Conservation (phyloP, 2,797 vertebrate genomes). For the Buceros bicornis region DNA sequence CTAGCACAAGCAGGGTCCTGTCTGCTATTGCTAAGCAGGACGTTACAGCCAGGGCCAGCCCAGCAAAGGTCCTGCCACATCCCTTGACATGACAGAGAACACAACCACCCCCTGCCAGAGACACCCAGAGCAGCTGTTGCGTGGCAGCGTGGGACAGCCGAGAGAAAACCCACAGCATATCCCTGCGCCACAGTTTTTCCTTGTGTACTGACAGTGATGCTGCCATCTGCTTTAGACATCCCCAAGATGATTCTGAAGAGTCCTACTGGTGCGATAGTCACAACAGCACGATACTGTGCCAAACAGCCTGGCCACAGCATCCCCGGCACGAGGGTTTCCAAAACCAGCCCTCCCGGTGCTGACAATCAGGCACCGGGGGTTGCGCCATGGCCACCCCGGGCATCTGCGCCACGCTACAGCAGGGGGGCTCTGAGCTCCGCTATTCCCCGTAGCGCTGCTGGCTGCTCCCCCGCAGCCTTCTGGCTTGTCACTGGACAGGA, state of each 20-base stretch:
- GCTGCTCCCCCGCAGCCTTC: not conserved
- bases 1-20: rapidly evolving
- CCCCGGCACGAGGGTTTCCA: not conserved
- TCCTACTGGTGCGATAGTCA: not conserved
- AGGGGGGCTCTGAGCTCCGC: rapidly evolving
- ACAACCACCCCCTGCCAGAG: not conserved
- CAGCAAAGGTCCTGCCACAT: not conserved
- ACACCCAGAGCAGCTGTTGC: not conserved
- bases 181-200: not conserved
- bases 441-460: not conserved
- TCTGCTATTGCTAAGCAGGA: not conserved
- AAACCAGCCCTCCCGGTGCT: not conserved
- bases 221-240: not conserved
- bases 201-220: not conserved
- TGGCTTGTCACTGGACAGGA: not conserved
- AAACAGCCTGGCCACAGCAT: not conserved
- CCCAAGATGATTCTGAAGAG: not conserved
- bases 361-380: rapidly evolving
- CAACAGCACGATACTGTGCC: not conserved
- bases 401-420: not conserved
- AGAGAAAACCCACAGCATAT: not conserved
- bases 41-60: not conserved
- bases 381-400: rapidly evolving
- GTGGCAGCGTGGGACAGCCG: not conserved
- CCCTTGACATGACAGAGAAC: not conserved